These are phyloP conservation scores for Oncorhynchus masou DNA, from an alignment of 2,113 vertebrate species.

Conservation along the genomic window DNA sequence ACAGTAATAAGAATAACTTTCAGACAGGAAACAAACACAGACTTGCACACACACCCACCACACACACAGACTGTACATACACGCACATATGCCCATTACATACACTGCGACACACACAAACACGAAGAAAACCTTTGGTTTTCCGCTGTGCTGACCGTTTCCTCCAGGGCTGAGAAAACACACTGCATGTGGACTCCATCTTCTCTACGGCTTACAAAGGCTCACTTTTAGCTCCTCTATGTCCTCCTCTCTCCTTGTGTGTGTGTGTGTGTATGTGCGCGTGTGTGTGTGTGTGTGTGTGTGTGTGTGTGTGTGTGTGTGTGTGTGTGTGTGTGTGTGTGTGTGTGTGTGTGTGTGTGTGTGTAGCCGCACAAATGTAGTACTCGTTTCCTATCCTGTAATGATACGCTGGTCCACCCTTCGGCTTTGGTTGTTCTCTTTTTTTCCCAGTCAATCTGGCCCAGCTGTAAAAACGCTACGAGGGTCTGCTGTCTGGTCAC, in stretches of 20 bases:
- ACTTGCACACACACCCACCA: not conserved
- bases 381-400: slow-evolving; percentile 28
- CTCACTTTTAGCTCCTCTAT: not conserved
- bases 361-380: not conserved
- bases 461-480: slow-evolving; percentile 87
- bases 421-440: slow-evolving; percentile 59
- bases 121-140: slow-evolving; percentile 62
- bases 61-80: slow-evolving; percentile 1
- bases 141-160: slow-evolving; percentile 68
- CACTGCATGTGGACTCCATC: slow-evolving; percentile 72
- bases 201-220: slow-evolving; percentile 40
- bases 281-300: too few species aligned
- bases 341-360: too few species aligned
- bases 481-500: too few species aligned
- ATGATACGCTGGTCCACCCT: slow-evolving; percentile 28
- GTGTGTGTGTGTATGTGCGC: too few species aligned
- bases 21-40: not conserved
- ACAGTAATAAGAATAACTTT: slow-evolving; percentile 23
- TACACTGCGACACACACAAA: slow-evolving; percentile 35
- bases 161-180: slow-evolving; percentile 71
- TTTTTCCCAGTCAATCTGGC: slow-evolving; percentile 78
- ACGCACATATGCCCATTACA: slow-evolving; percentile 50
- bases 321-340: too few species aligned
- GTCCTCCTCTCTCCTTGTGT: too few species aligned
- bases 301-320: too few species aligned